Evolutionary conservation across 2,113 vertebrate genomes (phyloP).

Genomic region (Prochilodus magdalenae): DNA sequence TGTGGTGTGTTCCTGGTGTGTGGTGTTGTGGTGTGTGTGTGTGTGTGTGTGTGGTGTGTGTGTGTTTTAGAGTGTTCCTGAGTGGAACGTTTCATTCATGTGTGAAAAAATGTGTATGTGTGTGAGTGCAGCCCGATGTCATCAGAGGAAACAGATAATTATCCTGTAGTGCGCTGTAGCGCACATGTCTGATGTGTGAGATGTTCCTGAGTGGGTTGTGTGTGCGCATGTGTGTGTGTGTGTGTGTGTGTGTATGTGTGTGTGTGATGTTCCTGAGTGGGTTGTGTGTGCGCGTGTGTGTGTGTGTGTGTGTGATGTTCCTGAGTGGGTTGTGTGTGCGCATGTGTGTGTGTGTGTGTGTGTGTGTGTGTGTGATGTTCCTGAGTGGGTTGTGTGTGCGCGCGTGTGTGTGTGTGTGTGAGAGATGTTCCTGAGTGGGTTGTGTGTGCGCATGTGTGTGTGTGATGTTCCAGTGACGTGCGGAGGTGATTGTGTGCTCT

Average conservation of each 20-base stretch:
- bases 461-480: neutral
- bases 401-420: neutral
- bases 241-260: too few relatives aligned
- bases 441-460: neutral
- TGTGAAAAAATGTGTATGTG: neutral
- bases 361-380: neutral
- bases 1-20: too few relatives aligned
- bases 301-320: neutral
- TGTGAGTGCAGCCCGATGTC: too few relatives aligned
- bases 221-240: neutral
- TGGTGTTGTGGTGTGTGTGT: too few relatives aligned
- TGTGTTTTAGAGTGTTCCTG: too few relatives aligned
- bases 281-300: too few relatives aligned
- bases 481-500: neutral
- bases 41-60: too few relatives aligned
- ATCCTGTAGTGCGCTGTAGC: too few relatives aligned
- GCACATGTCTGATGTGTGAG: too few relatives aligned
- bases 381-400: neutral
- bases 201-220: neutral
- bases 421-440: neutral
- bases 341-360: neutral
- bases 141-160: too few relatives aligned
- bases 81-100: too few relatives aligned
- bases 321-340: neutral
- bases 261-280: neutral